A percentile compares a stretch with the other conserved stretches of the same genome.
These are phyloP conservation scores for Stichodactyla mertensii DNA, from an alignment of 64 coral and sea anemone genomes.

Conservation along the genomic window DNA sequence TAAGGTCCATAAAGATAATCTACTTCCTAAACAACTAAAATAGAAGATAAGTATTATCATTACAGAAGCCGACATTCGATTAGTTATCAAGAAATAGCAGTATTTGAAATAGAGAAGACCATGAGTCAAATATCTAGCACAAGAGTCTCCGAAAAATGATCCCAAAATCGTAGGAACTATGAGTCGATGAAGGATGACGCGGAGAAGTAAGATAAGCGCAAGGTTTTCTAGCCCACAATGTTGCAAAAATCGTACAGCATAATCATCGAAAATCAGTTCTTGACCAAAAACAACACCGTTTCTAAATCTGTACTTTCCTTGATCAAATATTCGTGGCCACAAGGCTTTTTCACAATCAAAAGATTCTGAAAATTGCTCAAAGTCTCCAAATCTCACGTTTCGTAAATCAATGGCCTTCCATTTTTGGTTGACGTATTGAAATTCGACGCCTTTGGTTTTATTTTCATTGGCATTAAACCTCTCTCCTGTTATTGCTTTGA, in stretches of 20 bases:
- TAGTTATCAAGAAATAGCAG: not conserved
- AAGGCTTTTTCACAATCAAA: slow-evolving; percentile 8
- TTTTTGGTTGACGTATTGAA: slow-evolving; percentile 14
- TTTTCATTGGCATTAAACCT: slow-evolving; percentile 12
- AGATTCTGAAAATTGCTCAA: not conserved
- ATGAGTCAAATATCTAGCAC: not conserved
- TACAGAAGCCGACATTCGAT: not conserved
- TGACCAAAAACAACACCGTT: not conserved
- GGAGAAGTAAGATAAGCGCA: not conserved
- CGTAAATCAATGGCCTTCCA: slow-evolving; percentile 14
- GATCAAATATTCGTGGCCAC: slow-evolving; percentile 20
- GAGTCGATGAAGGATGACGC: not conserved
- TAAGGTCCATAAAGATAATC: not conserved
- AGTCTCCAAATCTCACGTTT: slow-evolving; percentile 4
- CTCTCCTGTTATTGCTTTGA: slow-evolving; percentile 28
- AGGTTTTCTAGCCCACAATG: not conserved
- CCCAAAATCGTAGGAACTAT: not conserved
- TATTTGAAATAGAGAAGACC: not conserved
- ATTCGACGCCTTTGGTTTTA: slow-evolving; percentile 32
- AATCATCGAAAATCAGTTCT: slow-evolving; percentile 2
- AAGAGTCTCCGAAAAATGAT: not conserved
- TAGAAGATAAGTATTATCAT: not conserved
- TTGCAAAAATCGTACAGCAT: not conserved
- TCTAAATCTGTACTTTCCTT: slow-evolving; percentile 22
- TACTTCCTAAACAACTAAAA: not conserved